Percentiles rank a stretch among this genome's conserved stretches.
These are phyloP conservation scores for Pomatorhinus ruficollis DNA, from an alignment of 2,113 vertebrate species.

Conservation along the genomic window DNA sequence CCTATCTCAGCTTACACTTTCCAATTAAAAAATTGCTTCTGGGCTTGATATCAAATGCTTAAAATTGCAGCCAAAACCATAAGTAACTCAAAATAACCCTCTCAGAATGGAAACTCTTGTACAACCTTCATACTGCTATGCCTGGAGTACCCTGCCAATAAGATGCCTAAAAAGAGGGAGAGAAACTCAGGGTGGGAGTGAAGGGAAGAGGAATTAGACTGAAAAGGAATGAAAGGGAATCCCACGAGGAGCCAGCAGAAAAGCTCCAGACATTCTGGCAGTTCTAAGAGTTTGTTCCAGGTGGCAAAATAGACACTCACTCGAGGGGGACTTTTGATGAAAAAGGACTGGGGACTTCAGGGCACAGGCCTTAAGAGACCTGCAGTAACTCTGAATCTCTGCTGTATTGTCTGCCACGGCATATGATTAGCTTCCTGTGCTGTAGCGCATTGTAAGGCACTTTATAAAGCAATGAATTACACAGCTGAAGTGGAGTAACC, in stretches of 20 bases:
- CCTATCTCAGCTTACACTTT: constrained; percentile 44
- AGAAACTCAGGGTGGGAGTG: constrained; percentile 39
- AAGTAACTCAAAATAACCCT: constrained; percentile 55
- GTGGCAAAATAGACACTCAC: constrained; percentile 40
- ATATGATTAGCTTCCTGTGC: constrained; percentile 13
- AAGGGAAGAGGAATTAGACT: constrained; percentile 35
- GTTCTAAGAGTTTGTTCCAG: constrained; percentile 50
- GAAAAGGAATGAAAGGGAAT: constrained; percentile 56
- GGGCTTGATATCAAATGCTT: constrained; percentile 53
- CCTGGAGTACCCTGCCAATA: constrained; percentile 30
- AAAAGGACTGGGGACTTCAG: constrained; percentile 31
- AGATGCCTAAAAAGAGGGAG: constrained; percentile 47
- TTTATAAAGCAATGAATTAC: constrained; percentile 49
- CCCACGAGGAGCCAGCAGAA: constrained; percentile 24
- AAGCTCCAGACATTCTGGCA: constrained; percentile 31
- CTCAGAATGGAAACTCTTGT: constrained; percentile 32
- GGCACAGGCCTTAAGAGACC: neutral
- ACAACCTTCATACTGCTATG: constrained; percentile 12
- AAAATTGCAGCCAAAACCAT: constrained; percentile 51
- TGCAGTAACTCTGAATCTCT: neutral
- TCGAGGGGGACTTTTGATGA: neutral
- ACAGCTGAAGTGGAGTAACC: constrained; percentile 51
- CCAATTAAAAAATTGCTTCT: constrained; percentile 63
- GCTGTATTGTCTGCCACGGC: neutral
- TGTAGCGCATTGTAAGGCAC: neutral